These are phyloP conservation scores for Podiceps cristatus DNA, from an alignment of 2,113 vertebrate species.

Conservation along the genomic window DNA sequence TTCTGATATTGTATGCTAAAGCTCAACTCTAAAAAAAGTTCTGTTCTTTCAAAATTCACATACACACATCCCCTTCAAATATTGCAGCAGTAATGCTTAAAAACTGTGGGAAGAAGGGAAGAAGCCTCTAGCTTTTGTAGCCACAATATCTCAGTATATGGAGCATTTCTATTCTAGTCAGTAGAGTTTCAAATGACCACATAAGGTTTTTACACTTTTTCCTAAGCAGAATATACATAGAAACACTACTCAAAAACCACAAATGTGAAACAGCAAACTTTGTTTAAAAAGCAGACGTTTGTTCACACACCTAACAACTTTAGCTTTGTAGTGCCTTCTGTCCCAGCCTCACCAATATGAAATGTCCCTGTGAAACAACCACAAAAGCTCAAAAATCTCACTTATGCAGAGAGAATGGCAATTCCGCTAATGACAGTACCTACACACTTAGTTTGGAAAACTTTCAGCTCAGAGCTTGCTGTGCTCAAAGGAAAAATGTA, in stretches of 20 bases:
- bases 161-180: background rate
- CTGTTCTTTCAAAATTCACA: background rate
- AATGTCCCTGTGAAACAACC: background rate
- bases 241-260: background rate
- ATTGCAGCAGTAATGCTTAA: background rate
- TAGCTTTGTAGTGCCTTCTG: background rate
- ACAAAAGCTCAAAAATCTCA: background rate
- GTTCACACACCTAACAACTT: background rate
- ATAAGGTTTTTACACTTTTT: background rate
- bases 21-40: background rate
- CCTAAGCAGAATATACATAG: background rate
- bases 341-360: background rate
- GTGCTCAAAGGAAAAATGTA: background rate
- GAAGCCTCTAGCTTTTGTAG: background rate
- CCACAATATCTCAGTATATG: background rate
- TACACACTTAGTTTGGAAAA: background rate
- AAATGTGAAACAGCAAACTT: background rate
- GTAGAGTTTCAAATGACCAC: background rate
- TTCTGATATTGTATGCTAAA: background rate
- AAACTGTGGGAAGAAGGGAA: background rate
- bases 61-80: background rate
- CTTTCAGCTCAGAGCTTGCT: background rate
- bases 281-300: background rate
- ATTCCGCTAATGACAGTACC: background rate
- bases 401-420: background rate